Evolutionary conservation across 2,113 vertebrate species (phyloP).

Genomic region (Poeciliopsis turrubarensis): DNA sequence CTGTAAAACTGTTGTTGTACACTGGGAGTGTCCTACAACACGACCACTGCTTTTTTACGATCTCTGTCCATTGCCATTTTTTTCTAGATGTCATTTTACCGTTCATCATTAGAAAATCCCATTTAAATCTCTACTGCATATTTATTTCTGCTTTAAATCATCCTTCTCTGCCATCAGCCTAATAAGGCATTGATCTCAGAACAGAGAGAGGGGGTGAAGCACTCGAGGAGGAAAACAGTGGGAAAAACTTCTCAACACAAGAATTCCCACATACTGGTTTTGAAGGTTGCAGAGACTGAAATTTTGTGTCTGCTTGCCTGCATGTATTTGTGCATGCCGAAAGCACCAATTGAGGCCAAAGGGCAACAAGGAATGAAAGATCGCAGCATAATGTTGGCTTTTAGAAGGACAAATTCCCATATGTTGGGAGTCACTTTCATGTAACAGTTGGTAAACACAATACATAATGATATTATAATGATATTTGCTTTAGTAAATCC

Average conservation of each 20-base stretch:
- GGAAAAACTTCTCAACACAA: slow-evolving; percentile 57
- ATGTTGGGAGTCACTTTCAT: slow-evolving; percentile 47
- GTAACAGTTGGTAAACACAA: slow-evolving; percentile 22
- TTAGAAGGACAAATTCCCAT: slow-evolving; percentile 9
- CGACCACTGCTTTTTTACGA: not conserved
- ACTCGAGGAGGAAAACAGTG: slow-evolving; percentile 36
- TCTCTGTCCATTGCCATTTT: not conserved
- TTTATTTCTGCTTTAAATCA: slow-evolving; percentile 63
- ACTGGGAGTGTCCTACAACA: no score
- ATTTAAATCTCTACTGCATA: slow-evolving; percentile 48
- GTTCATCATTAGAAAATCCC: slow-evolving; percentile 55
- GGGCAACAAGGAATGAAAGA: slow-evolving; percentile 13
- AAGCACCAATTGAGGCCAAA: slow-evolving; percentile 13
- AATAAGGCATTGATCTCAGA: slow-evolving; percentile 67
- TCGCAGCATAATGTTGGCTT: slow-evolving; percentile 15
- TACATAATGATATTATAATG: slow-evolving; percentile 13
- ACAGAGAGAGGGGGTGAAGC: slow-evolving; percentile 22
- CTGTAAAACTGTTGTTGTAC: not conserved
- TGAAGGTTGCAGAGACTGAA: slow-evolving; percentile 4
- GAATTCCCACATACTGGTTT: slow-evolving; percentile 63
- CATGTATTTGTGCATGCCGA: slow-evolving; percentile 3
- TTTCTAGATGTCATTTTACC: slow-evolving; percentile 42
- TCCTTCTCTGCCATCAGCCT: slow-evolving; percentile 55
- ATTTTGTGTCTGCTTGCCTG: slow-evolving; percentile 1
- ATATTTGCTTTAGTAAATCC: slow-evolving; percentile 4